Percentiles rank a stretch among this genome's conserved stretches.
Conservation (phyloP, 2,888 invertebrate species). For the Rhodophaea formosa region DNA sequence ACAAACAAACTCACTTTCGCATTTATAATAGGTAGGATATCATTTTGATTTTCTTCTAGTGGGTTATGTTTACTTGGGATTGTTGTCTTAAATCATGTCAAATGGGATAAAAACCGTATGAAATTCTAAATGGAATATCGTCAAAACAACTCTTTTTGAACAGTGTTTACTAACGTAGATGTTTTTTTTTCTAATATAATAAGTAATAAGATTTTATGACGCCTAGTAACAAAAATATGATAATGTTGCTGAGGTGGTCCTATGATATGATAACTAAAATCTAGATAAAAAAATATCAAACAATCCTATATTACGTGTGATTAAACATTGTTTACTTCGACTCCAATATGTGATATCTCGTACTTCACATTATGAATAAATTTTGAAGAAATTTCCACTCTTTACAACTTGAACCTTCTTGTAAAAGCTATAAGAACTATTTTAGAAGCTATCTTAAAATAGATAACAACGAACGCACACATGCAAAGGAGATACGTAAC, state of each 20-base stretch:
- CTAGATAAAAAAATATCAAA: background rate
- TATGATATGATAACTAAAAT: background rate
- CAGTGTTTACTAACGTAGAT: too few species aligned
- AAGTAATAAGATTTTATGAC: too few species aligned
- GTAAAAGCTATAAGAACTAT: background rate
- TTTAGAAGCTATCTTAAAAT: conserved; percentile 11
- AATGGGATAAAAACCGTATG: too few species aligned
- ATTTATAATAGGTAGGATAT: too few species aligned
- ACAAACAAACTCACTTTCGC: too few species aligned
- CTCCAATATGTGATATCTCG: background rate
- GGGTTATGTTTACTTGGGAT: too few species aligned
- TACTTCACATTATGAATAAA: background rate
- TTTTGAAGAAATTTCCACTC: background rate
- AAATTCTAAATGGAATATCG: too few species aligned
- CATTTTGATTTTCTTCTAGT: too few species aligned
- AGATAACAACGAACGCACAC: background rate
- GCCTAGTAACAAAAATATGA: too few species aligned
- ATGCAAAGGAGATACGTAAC: background rate
- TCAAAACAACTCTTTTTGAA: too few species aligned
- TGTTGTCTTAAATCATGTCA: too few species aligned
- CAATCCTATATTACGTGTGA: background rate
- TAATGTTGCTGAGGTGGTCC: background rate
- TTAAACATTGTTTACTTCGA: background rate
- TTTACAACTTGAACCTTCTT: background rate
- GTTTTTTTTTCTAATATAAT: too few species aligned